Conservation (phyloP, 2,797 vertebrate species). For the Mallotus villosus region DNA sequence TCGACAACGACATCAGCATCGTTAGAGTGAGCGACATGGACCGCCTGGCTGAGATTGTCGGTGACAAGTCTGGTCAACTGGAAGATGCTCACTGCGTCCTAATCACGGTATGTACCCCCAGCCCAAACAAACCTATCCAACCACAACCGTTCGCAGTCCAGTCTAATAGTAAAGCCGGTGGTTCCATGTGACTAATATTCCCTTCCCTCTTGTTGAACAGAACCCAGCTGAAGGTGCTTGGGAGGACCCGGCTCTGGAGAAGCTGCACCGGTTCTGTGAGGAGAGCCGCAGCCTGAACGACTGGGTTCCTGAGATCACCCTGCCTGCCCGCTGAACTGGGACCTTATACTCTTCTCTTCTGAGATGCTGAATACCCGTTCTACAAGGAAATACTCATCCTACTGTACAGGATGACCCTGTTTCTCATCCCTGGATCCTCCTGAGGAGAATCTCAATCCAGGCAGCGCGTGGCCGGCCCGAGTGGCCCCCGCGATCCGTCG, state of each 20-base stretch:
- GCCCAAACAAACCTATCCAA: not conserved
- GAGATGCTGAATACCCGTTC: conserved; percentile 65
- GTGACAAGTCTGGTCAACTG: conserved; percentile 66
- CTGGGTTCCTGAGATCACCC: conserved; percentile 90
- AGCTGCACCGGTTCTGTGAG: conserved; percentile 80
- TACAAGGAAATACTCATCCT: conserved; percentile 77
- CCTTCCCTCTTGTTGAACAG: conserved; percentile 44
- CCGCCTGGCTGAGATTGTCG: conserved; percentile 81
- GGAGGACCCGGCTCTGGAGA: conserved; percentile 76
- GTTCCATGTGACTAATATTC: conserved; percentile 28
- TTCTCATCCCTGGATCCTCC: conserved; percentile 85
- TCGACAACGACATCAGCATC: conserved; percentile 87
- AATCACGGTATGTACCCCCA: conserved; percentile 82
- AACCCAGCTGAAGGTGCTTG: conserved; percentile 72
- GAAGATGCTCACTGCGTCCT: conserved; percentile 92
- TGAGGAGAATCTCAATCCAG: conserved; percentile 76
- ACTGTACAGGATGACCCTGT: conserved; percentile 70
- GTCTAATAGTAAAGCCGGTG: not conserved
- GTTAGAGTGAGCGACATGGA: conserved; percentile 80
- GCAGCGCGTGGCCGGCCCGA: conserved; percentile 66
- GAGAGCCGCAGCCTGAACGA: conserved; percentile 81
- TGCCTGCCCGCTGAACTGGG: conserved; percentile 80
- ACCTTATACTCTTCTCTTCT: conserved; percentile 33
- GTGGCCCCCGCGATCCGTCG: conserved; percentile 61
- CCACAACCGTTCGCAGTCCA: not conserved